Base-by-base conservation (phyloP, 37 sponge, comb jelly and placozoan species). In the Mnemiopsis leidyi region DNA sequence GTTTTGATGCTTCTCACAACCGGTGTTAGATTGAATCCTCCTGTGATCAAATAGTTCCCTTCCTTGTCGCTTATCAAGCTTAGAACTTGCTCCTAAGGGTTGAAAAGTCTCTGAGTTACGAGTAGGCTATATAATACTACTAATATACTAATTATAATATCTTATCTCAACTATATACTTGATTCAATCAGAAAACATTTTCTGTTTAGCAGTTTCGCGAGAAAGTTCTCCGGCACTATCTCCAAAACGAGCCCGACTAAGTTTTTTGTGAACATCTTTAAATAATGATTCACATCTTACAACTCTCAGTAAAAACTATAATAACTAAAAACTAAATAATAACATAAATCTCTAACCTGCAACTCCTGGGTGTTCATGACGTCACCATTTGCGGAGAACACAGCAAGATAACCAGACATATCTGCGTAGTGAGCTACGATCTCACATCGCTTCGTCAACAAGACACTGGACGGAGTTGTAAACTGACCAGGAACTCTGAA, bases 391-490 rank as follows among this genome's bases (percentile, higher is more conserved):
- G 95, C 94, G 16, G 94, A 76, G 93, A 93, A 96, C 67, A 96
- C 94, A 0, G 82, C 94, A 75, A 96, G 68, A 36, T 93, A 94
- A 0, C 97, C 97, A 29, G 93, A 96, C 83, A 93, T 93, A 92
- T 96, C 96, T 31, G 97, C 83, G 36, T 95, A 96, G 92, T 96
- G 95, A 0, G 95, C 94, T 3, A 95, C 69, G 23, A 96, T 37
- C 68, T 94, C 94, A 18, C 97, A 85, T 1, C 90, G 48, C 23
- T 21, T 32, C 0, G 48, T 85, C 0, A 85, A 25, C 24, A 85
- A 23, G 25, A 85, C 48, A 96, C 13, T 93, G 76, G 39, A 77
- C 38, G 40, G 95, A 69, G 24, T 94, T 30, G 9, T 32, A 36
- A 21, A 93, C 30, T 26, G 94, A 75, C 93, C 94, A 94, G 38